phyloP scores from a whole-genome alignment of 2,797 vertebrate species.

The Carapus acus region DNA sequence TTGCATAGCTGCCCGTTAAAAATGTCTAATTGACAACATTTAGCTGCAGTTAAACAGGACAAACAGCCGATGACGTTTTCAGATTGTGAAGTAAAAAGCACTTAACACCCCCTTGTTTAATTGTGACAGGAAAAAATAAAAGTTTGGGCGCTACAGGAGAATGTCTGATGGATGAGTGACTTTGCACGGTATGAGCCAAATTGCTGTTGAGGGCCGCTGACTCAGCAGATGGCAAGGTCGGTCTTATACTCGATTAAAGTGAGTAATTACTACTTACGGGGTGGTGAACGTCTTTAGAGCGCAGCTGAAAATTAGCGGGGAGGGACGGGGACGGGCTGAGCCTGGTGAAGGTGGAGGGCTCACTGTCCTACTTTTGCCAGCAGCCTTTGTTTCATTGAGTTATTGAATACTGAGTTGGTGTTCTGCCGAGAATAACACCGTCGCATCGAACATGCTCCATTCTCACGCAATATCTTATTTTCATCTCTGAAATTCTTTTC shows the following conservation, averaged over 20 bases:
- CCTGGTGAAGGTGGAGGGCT: too few species aligned
- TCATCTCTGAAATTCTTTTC: too few species aligned
- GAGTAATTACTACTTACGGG: conserved; percentile 21
- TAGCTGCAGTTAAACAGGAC: conserved; percentile 4
- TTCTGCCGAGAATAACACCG: too few species aligned
- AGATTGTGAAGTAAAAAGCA: conserved; percentile 25
- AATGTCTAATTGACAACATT: conserved; percentile 10
- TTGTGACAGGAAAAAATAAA: conserved; percentile 1
- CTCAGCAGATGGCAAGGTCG: conserved; percentile 23
- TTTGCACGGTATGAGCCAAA: conserved; percentile 12
- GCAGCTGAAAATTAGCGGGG: background rate
- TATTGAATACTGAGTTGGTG: too few species aligned
- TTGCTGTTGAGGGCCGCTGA: conserved; percentile 13
- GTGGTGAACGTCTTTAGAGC: conserved; percentile 13
- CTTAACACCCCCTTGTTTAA: conserved; percentile 15
- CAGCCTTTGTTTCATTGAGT: too few species aligned
- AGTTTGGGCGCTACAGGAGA: conserved; percentile 14
- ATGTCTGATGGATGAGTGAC: conserved; percentile 3
- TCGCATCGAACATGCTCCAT: too few species aligned
- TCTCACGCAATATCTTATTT: too few species aligned
- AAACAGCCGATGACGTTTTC: conserved; percentile 27
- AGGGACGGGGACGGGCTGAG: too few species aligned
- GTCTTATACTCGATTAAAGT: background rate
- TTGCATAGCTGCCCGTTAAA: background rate
- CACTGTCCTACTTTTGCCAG: too few species aligned